Percentiles rank a stretch among this genome's conserved stretches.
These are phyloP conservation scores for Hippoglossus hippoglossus DNA, from an alignment of 2,797 vertebrate species.

Conservation along the genomic window DNA sequence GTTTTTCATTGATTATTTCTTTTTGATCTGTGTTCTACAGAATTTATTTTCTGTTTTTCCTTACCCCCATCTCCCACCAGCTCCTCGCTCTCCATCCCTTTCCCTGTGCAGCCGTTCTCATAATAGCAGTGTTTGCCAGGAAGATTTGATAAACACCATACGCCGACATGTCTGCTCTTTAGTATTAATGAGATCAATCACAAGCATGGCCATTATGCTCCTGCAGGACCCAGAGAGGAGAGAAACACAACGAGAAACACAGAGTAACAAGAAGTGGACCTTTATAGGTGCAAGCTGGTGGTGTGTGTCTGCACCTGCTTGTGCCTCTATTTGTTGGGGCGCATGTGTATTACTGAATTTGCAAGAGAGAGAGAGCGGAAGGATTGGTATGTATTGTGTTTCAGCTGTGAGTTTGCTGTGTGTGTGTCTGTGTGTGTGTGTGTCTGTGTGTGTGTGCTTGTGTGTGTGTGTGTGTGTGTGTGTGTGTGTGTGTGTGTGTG, in stretches of 20 bases:
- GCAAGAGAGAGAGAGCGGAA: neutral
- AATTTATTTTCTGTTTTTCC: no score
- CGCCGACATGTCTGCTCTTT: constrained; percentile 61
- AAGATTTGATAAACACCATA: constrained; percentile 65
- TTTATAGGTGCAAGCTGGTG: constrained; percentile 4
- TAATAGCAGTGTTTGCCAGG: constrained; percentile 42
- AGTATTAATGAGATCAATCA: constrained; percentile 72
- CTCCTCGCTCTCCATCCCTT: neutral
- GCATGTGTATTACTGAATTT: constrained; percentile 19
- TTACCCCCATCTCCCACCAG: no score
- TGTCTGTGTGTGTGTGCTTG: constrained; percentile 30
- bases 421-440: constrained; percentile 1
- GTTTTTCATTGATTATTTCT: constrained; percentile 4
- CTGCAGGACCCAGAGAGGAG: constrained; percentile 28
- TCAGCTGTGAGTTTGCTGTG: constrained; percentile 35
- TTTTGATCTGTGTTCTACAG: no score
- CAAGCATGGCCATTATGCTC: constrained; percentile 39
- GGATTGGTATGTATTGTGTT: constrained; percentile 39
- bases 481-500: constrained; percentile 29
- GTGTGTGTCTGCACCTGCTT: constrained; percentile 1
- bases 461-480: constrained; percentile 2
- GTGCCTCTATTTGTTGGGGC: constrained; percentile 11
- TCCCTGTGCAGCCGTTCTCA: constrained; percentile 41
- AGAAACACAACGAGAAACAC: constrained; percentile 9
- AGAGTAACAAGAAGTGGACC: constrained; percentile 6